Evolutionary conservation across 53 echinoderm and acorn worm genomes (phyloP), one percentile per base, ranked within the genome.

Genomic region (Apostichopus leukothele): DNA sequence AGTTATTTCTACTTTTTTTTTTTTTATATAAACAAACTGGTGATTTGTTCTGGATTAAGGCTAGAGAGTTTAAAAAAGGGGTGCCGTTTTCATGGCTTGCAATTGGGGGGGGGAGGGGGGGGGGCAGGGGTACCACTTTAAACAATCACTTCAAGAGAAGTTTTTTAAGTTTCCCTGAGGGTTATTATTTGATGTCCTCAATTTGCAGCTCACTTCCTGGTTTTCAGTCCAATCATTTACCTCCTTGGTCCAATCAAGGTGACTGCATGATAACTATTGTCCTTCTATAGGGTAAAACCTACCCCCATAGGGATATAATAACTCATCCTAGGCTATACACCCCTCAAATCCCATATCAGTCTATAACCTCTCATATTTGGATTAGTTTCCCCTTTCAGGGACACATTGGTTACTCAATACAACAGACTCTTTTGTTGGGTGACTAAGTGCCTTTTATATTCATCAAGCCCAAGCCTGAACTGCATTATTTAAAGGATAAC

Each of bases 401-500:
- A 81, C 81, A 81, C 54, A 21, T 21, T 54, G 81, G 60, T 81
- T 81, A 59, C 81, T 23, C 55, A 81, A 81, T 12, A 81, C 81
- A 81, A 81, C 55, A 59, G 55, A 12, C 60, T 71, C 55, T 59
- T 54, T 81, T 81, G 81, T 81, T 81, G 81, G 80, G 71, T 55
- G 60, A 23, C 22, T 52, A 81, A 81, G 81, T 81, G 55, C 55
- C 55, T 59, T 81, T 81, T n/a, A n/a, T n/a, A 81, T 81, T 81
- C 81, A 81, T 54, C 20, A 3, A 81, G 19, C 21, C 39, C 54
- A 81, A 54, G 22, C 81, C n/a, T 55, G 81, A 57, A 71, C 71
- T n/a, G 71, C 14, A 71, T 18, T 71, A n/a, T 39, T 71, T 71
- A 71, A 71, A 71, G 71, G 18, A n/a, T 71, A 18, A 5, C 71